Conservation (phyloP, 2,113 vertebrate species). For the Himantopus leucocephalus region DNA sequence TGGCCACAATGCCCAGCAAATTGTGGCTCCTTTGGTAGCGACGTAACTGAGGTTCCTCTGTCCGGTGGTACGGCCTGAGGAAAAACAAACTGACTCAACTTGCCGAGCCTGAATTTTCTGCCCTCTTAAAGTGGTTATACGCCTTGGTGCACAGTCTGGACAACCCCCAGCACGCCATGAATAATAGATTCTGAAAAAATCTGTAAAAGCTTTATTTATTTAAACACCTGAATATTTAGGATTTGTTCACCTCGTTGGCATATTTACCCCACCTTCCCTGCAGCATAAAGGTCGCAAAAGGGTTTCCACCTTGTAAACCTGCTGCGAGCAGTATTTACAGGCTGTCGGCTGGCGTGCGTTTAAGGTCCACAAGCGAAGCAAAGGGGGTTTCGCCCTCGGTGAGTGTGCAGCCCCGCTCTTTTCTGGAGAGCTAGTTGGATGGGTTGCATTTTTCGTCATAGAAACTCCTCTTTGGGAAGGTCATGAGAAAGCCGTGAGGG, state of each 20-base stretch:
- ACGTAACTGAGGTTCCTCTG: neutral
- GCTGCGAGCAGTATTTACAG: neutral
- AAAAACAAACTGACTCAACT: neutral
- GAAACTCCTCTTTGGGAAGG: neutral
- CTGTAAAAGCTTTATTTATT: conserved; percentile 32
- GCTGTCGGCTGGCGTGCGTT: neutral
- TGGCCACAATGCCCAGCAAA: neutral
- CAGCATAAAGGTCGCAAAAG: neutral
- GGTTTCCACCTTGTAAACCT: neutral
- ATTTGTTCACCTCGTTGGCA: neutral
- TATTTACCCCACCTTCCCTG: neutral
- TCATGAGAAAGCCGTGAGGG: fast-evolving
- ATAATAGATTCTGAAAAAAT: conserved; percentile 21
- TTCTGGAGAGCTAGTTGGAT: neutral
- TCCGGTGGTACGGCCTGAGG: fast-evolving
- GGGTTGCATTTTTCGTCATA: neutral
- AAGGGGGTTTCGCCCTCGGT: neutral
- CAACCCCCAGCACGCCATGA: neutral
- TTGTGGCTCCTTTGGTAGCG: neutral
- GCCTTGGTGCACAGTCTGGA: neutral
- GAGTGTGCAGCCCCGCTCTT: neutral
- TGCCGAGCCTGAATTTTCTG: neutral
- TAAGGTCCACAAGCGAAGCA: neutral
- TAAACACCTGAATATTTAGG: conserved; percentile 46
- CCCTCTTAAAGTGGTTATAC: neutral